Percentiles rank a stretch among this genome's conserved stretches.
phyloP scores from a whole-genome alignment of 2,113 vertebrate genomes.

The Gopherus evgoodei region DNA sequence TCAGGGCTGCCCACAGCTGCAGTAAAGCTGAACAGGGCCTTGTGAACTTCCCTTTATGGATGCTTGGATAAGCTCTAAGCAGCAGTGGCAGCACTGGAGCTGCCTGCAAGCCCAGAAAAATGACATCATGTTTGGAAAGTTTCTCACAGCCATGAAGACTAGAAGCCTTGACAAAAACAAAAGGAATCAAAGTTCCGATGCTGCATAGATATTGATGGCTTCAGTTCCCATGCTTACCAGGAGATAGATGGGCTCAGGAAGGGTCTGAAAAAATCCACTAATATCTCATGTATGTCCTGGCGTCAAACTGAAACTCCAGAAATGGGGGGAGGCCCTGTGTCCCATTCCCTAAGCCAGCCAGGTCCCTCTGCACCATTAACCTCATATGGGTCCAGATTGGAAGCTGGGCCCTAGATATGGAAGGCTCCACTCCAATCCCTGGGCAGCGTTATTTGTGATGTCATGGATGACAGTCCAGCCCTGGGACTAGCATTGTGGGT shows the following conservation, averaged over 20 bases:
- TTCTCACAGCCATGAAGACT: neutral
- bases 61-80: neutral
- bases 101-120: neutral
- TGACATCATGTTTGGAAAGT: neutral
- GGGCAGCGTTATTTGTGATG: neutral
- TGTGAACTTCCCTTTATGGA: neutral
- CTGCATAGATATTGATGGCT: neutral
- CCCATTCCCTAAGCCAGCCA: neutral
- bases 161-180: neutral
- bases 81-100: neutral
- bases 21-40: neutral
- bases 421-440: neutral
- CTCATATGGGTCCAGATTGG: no score
- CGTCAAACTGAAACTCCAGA: neutral
- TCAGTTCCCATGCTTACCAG: neutral
- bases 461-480: neutral
- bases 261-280: no score
- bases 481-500: neutral
- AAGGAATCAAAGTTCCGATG: neutral
- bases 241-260: no score
- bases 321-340: neutral
- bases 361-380: neutral
- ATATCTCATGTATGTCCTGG: neutral
- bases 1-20: neutral
- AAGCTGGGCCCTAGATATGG: neutral